phyloP scores from a whole-genome alignment of 2,888 invertebrate genomes.

The Labia minor region DNA sequence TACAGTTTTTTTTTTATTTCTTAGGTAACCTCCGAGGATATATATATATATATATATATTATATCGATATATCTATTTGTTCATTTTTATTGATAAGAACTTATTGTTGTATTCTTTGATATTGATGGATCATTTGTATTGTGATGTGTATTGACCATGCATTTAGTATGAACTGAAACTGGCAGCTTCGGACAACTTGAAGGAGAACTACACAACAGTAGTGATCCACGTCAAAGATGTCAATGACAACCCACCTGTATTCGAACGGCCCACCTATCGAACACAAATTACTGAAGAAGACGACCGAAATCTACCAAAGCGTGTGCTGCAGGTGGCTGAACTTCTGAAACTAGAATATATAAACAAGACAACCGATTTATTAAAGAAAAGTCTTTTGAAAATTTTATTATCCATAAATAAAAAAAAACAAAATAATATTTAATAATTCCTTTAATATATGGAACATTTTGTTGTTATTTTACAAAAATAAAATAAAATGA shows the following conservation, averaged over 20 bases:
- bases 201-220: constrained; percentile 93
- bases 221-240: constrained; percentile 96
- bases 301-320: constrained; percentile 85
- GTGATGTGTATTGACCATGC: background rate
- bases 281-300: constrained; percentile 94
- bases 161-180: constrained; percentile 82
- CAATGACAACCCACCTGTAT: constrained; percentile 95
- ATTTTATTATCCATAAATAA: background rate
- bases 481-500: background rate
- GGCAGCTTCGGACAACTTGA: constrained; percentile 91
- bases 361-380: background rate
- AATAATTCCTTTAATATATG: background rate
- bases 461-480: background rate
- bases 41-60: too few relatives aligned
- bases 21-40: too few relatives aligned
- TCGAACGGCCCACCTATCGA: constrained; percentile 86
- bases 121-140: too few relatives aligned
- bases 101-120: too few relatives aligned
- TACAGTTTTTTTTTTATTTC: too few relatives aligned
- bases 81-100: too few relatives aligned
- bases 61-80: too few relatives aligned
- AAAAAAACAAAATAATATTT: background rate
- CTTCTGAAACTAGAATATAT: background rate
- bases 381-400: too few relatives aligned
- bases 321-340: constrained; percentile 68